These are phyloP conservation scores for Phymorhynchus buccinoides DNA, from an alignment of 1,140 invertebrate genomes.

Conservation along the genomic window DNA sequence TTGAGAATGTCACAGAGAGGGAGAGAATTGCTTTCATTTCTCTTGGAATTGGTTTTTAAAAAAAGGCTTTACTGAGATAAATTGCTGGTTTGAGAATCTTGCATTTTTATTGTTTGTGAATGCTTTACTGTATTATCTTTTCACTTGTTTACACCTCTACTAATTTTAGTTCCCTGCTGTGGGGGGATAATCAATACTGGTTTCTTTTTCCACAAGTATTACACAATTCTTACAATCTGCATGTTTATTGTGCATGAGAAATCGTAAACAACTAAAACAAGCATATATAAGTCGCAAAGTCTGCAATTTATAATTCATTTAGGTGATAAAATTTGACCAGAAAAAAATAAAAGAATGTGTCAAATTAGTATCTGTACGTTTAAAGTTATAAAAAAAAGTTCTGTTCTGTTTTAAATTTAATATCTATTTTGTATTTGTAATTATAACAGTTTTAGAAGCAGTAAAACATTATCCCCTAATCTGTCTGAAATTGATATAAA, in stretches of 20 bases:
- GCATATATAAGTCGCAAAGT: neutral
- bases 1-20: neutral
- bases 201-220: neutral
- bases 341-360: too few species aligned
- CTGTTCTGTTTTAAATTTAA: neutral
- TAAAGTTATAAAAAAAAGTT: neutral
- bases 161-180: neutral
- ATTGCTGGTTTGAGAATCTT: neutral
- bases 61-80: neutral
- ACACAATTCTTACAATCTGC: neutral
- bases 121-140: neutral
- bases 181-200: neutral
- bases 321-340: too few species aligned
- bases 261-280: neutral
- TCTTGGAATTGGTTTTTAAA: neutral
- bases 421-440: too few species aligned
- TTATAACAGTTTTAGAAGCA: too few species aligned
- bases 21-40: too few species aligned
- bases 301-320: too few species aligned
- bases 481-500: too few species aligned
- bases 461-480: too few species aligned
- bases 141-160: neutral
- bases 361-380: too few species aligned
- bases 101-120: neutral
- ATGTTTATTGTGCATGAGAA: neutral